Conservation (phyloP, 2,113 vertebrate species). For the Callopanchax toddi region DNA sequence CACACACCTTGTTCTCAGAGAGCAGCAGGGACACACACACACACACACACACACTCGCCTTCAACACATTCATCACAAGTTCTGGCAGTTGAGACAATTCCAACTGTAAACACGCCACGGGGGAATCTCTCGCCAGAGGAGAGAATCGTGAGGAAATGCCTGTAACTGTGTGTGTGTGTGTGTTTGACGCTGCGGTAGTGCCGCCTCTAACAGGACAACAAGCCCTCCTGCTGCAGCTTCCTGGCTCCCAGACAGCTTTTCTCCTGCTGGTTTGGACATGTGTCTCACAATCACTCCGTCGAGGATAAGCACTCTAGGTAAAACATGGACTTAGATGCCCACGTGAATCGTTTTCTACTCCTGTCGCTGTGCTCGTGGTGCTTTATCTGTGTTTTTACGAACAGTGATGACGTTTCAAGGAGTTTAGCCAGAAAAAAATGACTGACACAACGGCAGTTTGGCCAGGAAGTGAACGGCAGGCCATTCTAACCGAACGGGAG, state of each 20-base stretch:
- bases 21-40: slow-evolving; percentile 14
- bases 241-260: slow-evolving; percentile 1
- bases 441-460: slow-evolving; percentile 47
- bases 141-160: slow-evolving; percentile 27
- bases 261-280: neutral
- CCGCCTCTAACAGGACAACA: slow-evolving; percentile 6
- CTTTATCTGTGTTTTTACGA: slow-evolving; percentile 5
- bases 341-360: slow-evolving; percentile 2
- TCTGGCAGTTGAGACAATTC: slow-evolving; percentile 64
- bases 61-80: slow-evolving; percentile 60
- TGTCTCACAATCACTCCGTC: neutral
- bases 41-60: slow-evolving; percentile 7
- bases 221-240: slow-evolving; percentile 10
- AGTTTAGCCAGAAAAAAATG: slow-evolving; percentile 40
- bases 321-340: slow-evolving; percentile 6
- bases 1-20: neutral
- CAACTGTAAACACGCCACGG: slow-evolving; percentile 64
- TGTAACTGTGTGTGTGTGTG: slow-evolving; percentile 15
- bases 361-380: neutral
- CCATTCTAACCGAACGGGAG: neutral
- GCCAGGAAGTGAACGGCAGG: slow-evolving; percentile 35
- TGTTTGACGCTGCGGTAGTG: neutral
- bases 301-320: slow-evolving; percentile 1
- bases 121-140: slow-evolving; percentile 35
- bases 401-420: slow-evolving; percentile 22